These are phyloP conservation scores for Lepeophtheirus salmonis DNA, from an alignment of 1,140 invertebrate genomes.

Conservation along the genomic window DNA sequence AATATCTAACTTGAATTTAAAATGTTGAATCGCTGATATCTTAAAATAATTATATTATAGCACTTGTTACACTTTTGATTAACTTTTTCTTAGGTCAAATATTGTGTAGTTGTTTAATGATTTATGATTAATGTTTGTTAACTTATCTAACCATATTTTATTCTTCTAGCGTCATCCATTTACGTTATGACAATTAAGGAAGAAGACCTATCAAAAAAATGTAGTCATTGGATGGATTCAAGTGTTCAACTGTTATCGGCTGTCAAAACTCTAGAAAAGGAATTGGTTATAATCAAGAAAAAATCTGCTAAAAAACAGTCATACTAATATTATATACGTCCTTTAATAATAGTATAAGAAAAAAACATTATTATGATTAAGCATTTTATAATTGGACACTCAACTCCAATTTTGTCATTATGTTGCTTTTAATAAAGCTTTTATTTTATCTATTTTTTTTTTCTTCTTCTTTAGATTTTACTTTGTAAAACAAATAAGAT, in stretches of 20 bases:
- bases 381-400: too few relatives aligned
- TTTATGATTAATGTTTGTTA: neutral
- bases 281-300: neutral
- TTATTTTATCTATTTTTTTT: too few relatives aligned
- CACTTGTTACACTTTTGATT: neutral
- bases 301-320: neutral
- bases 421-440: too few relatives aligned
- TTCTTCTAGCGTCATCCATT: neutral
- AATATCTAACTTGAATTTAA: neutral
- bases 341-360: too few relatives aligned
- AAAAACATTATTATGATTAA: too few relatives aligned
- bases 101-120: neutral
- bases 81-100: too few relatives aligned
- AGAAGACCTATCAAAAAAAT: neutral
- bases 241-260: neutral
- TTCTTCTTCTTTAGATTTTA: too few relatives aligned
- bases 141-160: neutral
- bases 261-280: neutral
- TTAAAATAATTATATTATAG: neutral
- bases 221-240: neutral
- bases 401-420: too few relatives aligned
- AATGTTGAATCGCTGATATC: neutral
- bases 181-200: conserved; percentile 3
- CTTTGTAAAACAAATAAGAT: too few relatives aligned
- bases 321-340: too few relatives aligned